Percentiles rank a stretch among this genome's conserved stretches.
These are phyloP conservation scores for Cheilosia variabilis DNA, from an alignment of 2,888 invertebrate genomes.

Conservation along the genomic window DNA sequence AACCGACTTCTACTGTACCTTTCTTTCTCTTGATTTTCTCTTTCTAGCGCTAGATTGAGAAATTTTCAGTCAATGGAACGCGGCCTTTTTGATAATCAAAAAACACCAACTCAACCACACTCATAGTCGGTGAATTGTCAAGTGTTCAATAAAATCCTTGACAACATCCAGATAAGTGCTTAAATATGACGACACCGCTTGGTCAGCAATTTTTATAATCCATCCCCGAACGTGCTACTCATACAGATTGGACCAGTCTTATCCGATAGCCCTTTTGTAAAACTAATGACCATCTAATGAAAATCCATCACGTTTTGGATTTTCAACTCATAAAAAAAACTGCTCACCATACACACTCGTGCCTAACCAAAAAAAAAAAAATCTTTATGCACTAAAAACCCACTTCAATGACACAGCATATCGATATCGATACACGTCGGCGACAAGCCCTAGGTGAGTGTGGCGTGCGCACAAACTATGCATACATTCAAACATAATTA, in stretches of 20 bases:
- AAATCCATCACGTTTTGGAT: background rate
- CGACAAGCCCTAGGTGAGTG: background rate
- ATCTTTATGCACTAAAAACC: conserved; percentile 1
- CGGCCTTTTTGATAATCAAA: too few species aligned
- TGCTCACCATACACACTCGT: background rate
- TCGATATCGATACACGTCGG: background rate
- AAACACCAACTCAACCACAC: background rate
- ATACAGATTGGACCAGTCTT: background rate
- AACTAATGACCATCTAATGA: background rate
- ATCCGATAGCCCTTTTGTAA: background rate
- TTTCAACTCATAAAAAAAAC: background rate
- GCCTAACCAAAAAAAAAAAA: background rate
- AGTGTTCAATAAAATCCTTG: background rate
- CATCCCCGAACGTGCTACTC: background rate
- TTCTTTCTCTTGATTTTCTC: too few species aligned
- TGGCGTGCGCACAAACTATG: background rate
- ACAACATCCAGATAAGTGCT: background rate
- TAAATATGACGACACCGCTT: background rate
- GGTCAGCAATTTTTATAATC: background rate
- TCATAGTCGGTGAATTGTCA: background rate
- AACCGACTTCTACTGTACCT: too few species aligned
- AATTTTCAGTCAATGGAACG: too few species aligned
- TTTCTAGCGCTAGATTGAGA: too few species aligned
- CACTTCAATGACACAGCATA: background rate
- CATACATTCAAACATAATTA: conserved; percentile 16